phyloP scores from a whole-genome alignment of 2,888 invertebrate species.

The Troglohyphantes excavatus region DNA sequence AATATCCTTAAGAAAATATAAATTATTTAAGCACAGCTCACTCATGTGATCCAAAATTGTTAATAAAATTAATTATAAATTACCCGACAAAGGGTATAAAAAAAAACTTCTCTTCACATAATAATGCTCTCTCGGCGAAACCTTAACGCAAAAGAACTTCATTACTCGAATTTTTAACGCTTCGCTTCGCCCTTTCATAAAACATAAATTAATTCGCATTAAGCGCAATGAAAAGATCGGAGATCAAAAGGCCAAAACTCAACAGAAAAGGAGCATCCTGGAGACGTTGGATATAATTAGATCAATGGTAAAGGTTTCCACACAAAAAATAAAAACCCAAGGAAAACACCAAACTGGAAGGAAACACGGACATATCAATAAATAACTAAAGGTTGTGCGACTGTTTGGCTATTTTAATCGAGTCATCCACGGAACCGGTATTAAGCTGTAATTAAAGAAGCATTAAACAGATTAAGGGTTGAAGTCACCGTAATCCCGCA shows the following conservation, averaged over 20 bases:
- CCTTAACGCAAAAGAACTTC: constrained; percentile 12
- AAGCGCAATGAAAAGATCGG: constrained; percentile 8
- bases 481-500: constrained; percentile 44
- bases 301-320: not conserved
- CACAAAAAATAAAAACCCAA: not conserved
- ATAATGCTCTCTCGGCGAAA: not conserved
- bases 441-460: constrained; percentile 64
- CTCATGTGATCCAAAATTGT: not conserved
- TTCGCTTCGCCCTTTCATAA: constrained; percentile 17
- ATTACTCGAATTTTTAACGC: constrained; percentile 31
- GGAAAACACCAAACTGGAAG: not conserved
- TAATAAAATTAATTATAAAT: not conserved
- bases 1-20: no score
- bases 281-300: not conserved
- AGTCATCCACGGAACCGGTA: constrained; percentile 34
- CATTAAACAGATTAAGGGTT: constrained; percentile 65
- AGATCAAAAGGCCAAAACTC: constrained; percentile 6
- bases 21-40: no score
- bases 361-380: not conserved
- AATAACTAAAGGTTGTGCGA: constrained; percentile 1
- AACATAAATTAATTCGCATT: constrained; percentile 64
- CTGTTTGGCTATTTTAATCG: constrained; percentile 45
- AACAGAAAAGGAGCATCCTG: not conserved
- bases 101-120: not conserved
- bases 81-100: not conserved